Evolutionary conservation across 2,888 invertebrate species (phyloP), one percentile per base, ranked within the genome.

Genomic region (Sarcophaga variegata): DNA sequence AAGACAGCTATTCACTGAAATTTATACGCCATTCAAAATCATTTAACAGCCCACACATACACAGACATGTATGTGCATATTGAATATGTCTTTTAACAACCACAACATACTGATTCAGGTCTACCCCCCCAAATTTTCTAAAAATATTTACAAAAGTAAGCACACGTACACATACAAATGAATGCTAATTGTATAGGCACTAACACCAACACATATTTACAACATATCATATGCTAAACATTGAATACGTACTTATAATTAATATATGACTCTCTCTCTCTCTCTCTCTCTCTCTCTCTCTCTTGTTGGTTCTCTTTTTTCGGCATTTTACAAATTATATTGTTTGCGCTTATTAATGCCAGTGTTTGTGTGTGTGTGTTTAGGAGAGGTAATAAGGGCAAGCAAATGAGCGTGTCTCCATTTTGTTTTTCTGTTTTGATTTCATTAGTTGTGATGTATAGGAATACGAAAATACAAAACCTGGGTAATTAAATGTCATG

Each of bases 341-440:
- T 76, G 76, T 71, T 64, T 77, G 71, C 25, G 22, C 4, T 64
- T 45, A 45, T 66, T 45, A 17, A 62, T 80, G 64, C 66, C 20
- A 45, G 27, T n/a, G 2, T 47, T 10, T 49, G 49, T 11, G 3
- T 54, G 22, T 11, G 1, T 49, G 20, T 54, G 0, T 59, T n/a
- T 62, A 20, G 47, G 17, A 4, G 2, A 2, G 59, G 59, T 59
- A 59, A 20, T 64, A 63, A 4, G 37, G 10, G 37, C 12, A 6
- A 17, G 20, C 37, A 10, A 37, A 37, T 11, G 8, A 22, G 4
- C 4, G 10, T 49, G 17, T 22, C 12, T 59, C 1, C 17, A n/a
- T n/a, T 59, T 63, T 27, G 49, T 72, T 14, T 17, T 63, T 25
- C 66, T 75, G 37, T 75, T 81, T 75, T 69, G 62, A 81, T 81